Conservation (phyloP, 2,888 invertebrate genomes). For the Malthinus seriepunctatus region DNA sequence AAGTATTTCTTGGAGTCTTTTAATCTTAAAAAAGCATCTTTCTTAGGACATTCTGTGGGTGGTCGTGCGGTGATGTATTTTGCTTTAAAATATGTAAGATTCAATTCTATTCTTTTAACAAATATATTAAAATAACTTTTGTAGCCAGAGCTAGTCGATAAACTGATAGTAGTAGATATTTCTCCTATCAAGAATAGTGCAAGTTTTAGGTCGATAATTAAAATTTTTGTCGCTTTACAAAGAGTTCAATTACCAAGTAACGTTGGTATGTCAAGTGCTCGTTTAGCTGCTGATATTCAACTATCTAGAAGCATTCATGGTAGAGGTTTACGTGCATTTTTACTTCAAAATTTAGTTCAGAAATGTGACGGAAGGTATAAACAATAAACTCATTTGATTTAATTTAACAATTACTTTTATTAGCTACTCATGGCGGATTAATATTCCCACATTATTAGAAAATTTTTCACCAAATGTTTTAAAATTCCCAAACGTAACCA, state of each 20-base stretch:
- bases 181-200: constrained; percentile 67
- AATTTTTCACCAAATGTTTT: constrained; percentile 68
- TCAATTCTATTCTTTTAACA: neutral
- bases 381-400: neutral
- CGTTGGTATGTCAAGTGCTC: constrained; percentile 70
- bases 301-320: constrained; percentile 61
- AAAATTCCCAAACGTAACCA: constrained; percentile 62
- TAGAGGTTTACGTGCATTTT: constrained; percentile 70
- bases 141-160: constrained; percentile 63
- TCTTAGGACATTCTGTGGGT: constrained; percentile 95
- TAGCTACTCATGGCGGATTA: constrained; percentile 77
- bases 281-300: constrained; percentile 68
- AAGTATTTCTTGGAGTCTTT: constrained; percentile 65
- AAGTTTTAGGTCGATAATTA: constrained; percentile 64
- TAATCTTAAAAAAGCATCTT: constrained; percentile 64
- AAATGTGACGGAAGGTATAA: constrained; percentile 45
- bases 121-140: neutral
- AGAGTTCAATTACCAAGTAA: constrained; percentile 62
- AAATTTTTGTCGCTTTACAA: constrained; percentile 70
- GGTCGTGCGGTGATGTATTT: constrained; percentile 89
- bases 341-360: constrained; percentile 81
- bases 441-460: constrained; percentile 71
- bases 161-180: constrained; percentile 73
- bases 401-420: neutral
- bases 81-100: constrained; percentile 70